Evolutionary conservation across 2,888 invertebrate species (phyloP), one percentile per base, ranked within the genome.

Genomic region (Aquatica leii): DNA sequence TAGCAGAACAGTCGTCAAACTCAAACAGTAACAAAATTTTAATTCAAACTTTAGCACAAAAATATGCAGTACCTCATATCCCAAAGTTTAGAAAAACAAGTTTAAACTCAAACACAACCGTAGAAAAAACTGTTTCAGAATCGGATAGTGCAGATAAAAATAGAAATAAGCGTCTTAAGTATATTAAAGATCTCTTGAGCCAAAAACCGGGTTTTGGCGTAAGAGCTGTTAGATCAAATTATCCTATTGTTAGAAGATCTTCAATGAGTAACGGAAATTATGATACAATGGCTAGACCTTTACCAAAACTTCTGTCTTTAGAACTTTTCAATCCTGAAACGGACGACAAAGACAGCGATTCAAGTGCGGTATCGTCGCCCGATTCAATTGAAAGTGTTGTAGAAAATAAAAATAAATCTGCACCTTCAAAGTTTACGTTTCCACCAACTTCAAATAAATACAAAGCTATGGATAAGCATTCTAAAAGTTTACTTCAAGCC

Each of bases 271-370:
- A 79, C 68, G 83, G 84, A 70, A 87, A 87, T 80, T 76, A 85
- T 2, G 88, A 89, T 66, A 84, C 86, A 0, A 84, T 88, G 17
- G 88, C 87, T 0, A 88, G 89, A 72, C 87, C 88, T 46, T 83
- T 92, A 59, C 93, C 93, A 0, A 90, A 92, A 67, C 82, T 94
- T 12, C 84, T 94, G 76, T 90, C 93, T 0, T 80, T 94, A 59
- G 95, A 95, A 76, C 83, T 95, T 2, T 95, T 94, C 76, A 95
- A 95, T 82, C 95, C 95, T 1, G 95, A 94, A 76, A 93, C 91
- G 4, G 95, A 95, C 77, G 95, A 95, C 74, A 86, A 94, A 80
- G 95, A 95, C 78, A 94, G 94, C 74, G 95, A 95, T 78, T 94
- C 93, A 0, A 93, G 93, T 74, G 91, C 91, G 2, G 91, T 93